phyloP scores from a whole-genome alignment of 2,113 vertebrate species.

The Gallinago jamesoni region DNA sequence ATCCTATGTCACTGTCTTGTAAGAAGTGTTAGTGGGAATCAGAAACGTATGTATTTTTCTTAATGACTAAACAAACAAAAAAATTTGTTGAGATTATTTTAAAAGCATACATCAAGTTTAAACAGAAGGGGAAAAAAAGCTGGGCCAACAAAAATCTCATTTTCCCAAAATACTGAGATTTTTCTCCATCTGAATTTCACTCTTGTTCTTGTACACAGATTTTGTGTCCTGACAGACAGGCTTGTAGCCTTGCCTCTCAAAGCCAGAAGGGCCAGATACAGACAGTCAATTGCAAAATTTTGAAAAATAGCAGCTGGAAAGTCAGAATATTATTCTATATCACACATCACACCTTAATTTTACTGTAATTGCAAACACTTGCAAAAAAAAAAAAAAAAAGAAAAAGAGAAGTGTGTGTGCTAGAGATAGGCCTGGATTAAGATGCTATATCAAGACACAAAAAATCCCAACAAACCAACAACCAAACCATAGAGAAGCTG shows the following conservation, averaged over 20 bases:
- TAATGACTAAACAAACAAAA: not conserved
- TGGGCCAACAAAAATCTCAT: not conserved
- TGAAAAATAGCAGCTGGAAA: not conserved
- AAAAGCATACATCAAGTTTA: not conserved
- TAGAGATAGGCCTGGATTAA: not conserved
- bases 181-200: not conserved
- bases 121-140: not conserved
- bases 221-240: not conserved
- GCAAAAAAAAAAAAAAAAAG: too few species aligned
- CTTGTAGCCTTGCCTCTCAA: not conserved
- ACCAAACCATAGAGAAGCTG: not conserved
- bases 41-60: not conserved
- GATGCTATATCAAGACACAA: not conserved
- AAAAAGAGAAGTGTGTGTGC: not conserved
- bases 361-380: not conserved
- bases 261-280: not conserved
- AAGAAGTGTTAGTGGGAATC: not conserved
- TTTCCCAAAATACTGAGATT: not conserved
- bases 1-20: not conserved
- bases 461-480: too few species aligned
- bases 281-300: not conserved
- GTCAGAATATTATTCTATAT: not conserved
- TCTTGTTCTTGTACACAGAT: not conserved
- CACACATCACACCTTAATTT: not conserved
- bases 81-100: not conserved